Conservation (phyloP, 2,113 vertebrate species). For the Pitta sordida region DNA sequence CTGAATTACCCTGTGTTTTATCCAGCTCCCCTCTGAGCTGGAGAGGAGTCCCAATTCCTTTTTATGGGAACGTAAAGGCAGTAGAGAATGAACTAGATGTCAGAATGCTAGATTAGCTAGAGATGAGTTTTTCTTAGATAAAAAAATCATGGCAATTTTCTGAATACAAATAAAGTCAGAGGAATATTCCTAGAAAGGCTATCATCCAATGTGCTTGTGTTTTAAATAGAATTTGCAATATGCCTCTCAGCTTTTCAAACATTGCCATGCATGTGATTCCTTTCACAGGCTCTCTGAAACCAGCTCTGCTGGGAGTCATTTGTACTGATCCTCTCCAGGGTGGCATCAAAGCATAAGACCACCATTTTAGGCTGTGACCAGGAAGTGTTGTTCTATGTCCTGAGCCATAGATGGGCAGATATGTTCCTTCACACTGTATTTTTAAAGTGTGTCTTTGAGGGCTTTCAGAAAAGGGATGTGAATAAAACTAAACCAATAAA, state of each 20-base stretch:
- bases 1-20: background rate
- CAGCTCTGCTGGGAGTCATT: background rate
- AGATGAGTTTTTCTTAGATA: background rate
- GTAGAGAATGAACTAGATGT: background rate
- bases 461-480: background rate
- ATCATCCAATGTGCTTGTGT: background rate
- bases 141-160: background rate
- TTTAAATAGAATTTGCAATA: background rate
- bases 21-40: background rate
- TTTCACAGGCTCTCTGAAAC: background rate
- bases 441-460: background rate
- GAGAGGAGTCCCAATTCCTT: background rate
- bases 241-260: background rate
- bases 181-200: background rate
- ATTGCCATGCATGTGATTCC: rapidly evolving
- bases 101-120: background rate
- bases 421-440: background rate
- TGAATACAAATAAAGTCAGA: background rate
- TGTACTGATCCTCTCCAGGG: background rate
- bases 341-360: background rate
- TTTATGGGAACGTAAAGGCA: background rate
- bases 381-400: background rate
- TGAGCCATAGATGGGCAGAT: background rate
- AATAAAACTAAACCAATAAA: background rate
- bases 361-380: background rate